Percentiles rank a stretch among this genome's conserved stretches.
These are phyloP conservation scores for Clarias gariepinus DNA, from an alignment of 2,113 vertebrate species.

Conservation along the genomic window DNA sequence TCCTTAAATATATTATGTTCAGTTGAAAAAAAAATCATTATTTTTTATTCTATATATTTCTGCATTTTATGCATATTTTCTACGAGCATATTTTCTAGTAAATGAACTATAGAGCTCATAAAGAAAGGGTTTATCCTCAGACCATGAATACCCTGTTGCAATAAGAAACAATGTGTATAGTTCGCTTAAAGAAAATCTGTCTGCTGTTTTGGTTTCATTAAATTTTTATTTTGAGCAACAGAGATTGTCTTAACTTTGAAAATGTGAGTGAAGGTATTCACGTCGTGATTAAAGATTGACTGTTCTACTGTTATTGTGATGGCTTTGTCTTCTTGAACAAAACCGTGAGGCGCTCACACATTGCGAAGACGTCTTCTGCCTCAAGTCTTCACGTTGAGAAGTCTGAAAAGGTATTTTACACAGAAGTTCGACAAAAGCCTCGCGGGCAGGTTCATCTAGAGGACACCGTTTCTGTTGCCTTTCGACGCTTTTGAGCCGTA, in stretches of 20 bases:
- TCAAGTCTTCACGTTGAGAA: constrained; percentile 87
- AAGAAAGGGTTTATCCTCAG: constrained; percentile 40
- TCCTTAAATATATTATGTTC: constrained; percentile 44
- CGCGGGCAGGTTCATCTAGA: constrained; percentile 96
- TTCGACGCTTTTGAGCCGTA: constrained; percentile 93
- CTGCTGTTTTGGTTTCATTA: constrained; percentile 53
- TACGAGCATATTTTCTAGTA: constrained; percentile 51
- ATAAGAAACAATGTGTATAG: constrained; percentile 30
- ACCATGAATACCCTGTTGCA: constrained; percentile 35
- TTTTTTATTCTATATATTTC: constrained; percentile 52
- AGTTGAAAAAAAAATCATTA: constrained; percentile 39
- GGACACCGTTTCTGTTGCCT: constrained; percentile 94
- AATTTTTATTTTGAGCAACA: constrained; percentile 22
- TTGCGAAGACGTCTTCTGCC: constrained; percentile 83
- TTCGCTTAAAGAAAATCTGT: constrained; percentile 33
- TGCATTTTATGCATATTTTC: constrained; percentile 54
- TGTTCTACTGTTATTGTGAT: constrained; percentile 86
- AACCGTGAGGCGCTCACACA: constrained; percentile 84
- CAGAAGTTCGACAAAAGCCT: constrained; percentile 94
- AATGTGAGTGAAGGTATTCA: constrained; percentile 62
- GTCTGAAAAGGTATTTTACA: constrained; percentile 95
- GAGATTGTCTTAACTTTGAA: constrained; percentile 53
- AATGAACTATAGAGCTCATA: constrained; percentile 41
- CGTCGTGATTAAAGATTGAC: constrained; percentile 76
- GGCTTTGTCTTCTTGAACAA: constrained; percentile 90